Conservation (phyloP, 53 echinoderm and acorn worm genomes). For the Echinometra lucunter region DNA sequence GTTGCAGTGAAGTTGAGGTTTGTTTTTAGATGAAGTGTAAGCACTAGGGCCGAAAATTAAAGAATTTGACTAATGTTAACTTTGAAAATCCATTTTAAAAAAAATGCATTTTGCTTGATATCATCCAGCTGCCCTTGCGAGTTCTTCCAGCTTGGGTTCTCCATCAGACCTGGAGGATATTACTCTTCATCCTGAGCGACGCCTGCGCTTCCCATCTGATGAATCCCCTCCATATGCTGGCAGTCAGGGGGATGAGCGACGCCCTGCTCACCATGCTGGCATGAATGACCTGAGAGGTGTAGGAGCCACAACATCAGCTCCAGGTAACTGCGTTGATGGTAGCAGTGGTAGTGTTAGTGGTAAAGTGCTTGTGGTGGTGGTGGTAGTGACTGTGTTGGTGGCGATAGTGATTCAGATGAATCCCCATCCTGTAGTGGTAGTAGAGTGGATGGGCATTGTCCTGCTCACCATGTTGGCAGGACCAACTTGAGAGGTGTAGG, state of each 20-base stretch:
- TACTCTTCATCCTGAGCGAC: neutral
- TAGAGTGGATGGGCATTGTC: conserved; percentile 28
- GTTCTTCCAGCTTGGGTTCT: conserved; percentile 59
- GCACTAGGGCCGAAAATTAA: too few relatives aligned
- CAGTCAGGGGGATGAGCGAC: conserved; percentile 14
- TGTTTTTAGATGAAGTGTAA: too few relatives aligned
- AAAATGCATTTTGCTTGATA: neutral
- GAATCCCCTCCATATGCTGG: conserved; percentile 41
- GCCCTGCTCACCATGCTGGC: conserved; percentile 34
- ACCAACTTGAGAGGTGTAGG: conserved; percentile 18
- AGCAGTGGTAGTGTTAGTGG: neutral
- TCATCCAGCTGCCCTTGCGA: conserved; percentile 50
- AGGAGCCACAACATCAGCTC: neutral
- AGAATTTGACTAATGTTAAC: too few relatives aligned
- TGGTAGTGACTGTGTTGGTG: neutral
- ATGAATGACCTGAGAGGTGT: neutral
- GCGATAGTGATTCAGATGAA: neutral
- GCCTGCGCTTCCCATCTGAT: conserved; percentile 55
- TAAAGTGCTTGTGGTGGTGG: neutral
- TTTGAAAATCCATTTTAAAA: too few relatives aligned
- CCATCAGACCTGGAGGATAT: conserved; percentile 44
- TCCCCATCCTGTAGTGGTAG: conserved; percentile 23
- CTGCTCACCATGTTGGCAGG: conserved; percentile 23
- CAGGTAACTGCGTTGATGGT: neutral
- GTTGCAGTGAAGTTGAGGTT: too few relatives aligned